Evolutionary conservation across 2,113 vertebrate genomes (phyloP).

Genomic region (Pontoporia blainvillei): DNA sequence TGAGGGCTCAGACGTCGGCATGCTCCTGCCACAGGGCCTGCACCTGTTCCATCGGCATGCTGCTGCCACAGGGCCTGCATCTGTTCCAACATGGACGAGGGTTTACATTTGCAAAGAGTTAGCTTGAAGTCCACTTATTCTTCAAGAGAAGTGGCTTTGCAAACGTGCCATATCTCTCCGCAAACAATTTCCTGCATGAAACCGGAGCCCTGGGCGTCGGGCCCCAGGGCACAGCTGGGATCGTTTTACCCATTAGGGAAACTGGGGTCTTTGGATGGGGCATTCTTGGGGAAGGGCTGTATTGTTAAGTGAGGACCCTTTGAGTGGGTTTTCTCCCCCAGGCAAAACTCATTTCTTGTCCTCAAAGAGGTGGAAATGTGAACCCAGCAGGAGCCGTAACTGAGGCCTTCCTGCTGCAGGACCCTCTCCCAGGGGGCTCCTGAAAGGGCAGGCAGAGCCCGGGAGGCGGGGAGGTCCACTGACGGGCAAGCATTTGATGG

Average conservation of each 20-base stretch:
- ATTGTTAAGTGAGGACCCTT: not conserved
- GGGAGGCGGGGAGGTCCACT: not conserved
- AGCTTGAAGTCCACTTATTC: constrained; percentile 58
- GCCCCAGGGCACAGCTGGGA: constrained; percentile 42
- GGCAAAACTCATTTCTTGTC: constrained; percentile 21
- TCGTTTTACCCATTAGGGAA: constrained; percentile 47
- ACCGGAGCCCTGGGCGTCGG: not conserved
- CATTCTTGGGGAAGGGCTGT: not conserved
- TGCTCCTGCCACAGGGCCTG: constrained; percentile 55
- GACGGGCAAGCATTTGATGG: constrained; percentile 31
- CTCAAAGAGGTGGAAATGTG: constrained; percentile 30
- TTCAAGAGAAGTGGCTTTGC: constrained; percentile 58
- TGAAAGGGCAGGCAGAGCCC: not conserved
- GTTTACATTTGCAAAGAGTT: constrained; percentile 65
- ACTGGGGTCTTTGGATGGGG: constrained; percentile 1
- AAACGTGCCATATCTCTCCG: constrained; percentile 35
- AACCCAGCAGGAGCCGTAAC: not conserved
- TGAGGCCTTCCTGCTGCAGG: not conserved
- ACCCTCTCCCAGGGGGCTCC: not conserved
- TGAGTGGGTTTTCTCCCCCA: not conserved
- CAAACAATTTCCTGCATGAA: constrained; percentile 54
- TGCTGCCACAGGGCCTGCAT: constrained; percentile 54
- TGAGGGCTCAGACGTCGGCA: constrained; percentile 45
- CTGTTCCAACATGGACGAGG: constrained; percentile 61
- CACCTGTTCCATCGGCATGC: constrained; percentile 55